A percentile compares a stretch with the other conserved stretches of the same genome.
phyloP scores from a whole-genome alignment of 2,113 vertebrate species.

The Pseudonaja textilis region DNA sequence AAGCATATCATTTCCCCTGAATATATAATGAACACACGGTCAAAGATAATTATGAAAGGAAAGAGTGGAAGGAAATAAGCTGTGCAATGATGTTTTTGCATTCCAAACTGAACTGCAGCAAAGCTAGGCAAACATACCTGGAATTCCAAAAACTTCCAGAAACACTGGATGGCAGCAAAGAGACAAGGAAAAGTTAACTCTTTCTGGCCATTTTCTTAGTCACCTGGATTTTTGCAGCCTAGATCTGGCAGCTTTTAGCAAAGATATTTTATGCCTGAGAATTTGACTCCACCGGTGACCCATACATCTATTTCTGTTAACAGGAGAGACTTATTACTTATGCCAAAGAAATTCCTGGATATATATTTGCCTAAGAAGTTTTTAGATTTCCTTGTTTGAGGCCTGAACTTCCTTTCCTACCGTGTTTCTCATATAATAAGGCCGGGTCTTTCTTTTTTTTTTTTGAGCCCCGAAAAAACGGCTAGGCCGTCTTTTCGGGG shows the following conservation, averaged over 20 bases:
- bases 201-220: neutral
- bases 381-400: neutral
- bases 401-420: neutral
- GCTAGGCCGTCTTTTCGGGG: too few relatives aligned
- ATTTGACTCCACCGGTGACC: neutral
- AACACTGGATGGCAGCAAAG: neutral
- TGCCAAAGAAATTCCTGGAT: neutral
- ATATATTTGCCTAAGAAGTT: neutral
- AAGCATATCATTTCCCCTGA: neutral
- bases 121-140: neutral
- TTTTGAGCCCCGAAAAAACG: too few relatives aligned
- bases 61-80: neutral
- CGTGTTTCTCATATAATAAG: too few relatives aligned
- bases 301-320: neutral
- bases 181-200: neutral
- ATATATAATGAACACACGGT: neutral
- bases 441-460: too few relatives aligned
- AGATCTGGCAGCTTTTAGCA: neutral
- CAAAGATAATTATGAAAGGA: neutral
- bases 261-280: neutral
- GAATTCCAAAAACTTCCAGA: neutral
- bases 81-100: neutral
- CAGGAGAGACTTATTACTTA: neutral
- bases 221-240: neutral
- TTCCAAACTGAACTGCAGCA: neutral